Conservation (phyloP, 1,140 invertebrate species). For the Zaprionus ghesquierei region DNA sequence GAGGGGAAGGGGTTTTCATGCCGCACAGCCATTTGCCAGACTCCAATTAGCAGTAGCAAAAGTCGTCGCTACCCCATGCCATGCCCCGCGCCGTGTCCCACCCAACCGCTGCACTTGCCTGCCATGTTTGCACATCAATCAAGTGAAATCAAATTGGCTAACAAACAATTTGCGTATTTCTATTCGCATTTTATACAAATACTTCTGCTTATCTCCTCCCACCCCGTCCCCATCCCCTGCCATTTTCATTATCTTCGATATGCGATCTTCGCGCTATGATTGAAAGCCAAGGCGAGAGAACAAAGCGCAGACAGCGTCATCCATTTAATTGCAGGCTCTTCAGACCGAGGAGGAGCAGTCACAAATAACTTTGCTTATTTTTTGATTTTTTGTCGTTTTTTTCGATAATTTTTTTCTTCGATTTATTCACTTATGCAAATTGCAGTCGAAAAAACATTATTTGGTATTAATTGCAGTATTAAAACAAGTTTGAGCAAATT, state of each 20-base stretch:
- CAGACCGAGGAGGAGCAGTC: conserved; percentile 18
- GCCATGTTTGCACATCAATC: conserved; percentile 75
- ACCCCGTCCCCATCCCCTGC: not conserved
- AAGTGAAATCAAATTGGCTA: conserved; percentile 72
- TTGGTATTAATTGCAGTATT: conserved; percentile 67
- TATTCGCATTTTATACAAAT: not conserved
- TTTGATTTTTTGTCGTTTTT: conserved; percentile 24
- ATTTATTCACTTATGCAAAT: conserved; percentile 61
- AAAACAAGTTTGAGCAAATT: conserved; percentile 52
- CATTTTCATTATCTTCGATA: conserved; percentile 1
- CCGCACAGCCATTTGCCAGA: conserved; percentile 10
- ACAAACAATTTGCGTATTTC: conserved; percentile 3
- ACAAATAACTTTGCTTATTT: not conserved
- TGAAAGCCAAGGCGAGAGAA: conserved; percentile 52
- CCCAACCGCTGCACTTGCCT: not conserved
- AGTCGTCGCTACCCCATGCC: not conserved
- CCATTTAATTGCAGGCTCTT: conserved; percentile 69
- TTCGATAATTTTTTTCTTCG: not conserved
- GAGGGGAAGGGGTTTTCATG: conserved; percentile 10
- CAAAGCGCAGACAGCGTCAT: conserved; percentile 46
- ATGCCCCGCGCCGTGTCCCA: not conserved
- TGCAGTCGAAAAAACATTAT: conserved; percentile 71
- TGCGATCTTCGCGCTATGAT: conserved; percentile 43
- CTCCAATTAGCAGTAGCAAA: conserved; percentile 59
- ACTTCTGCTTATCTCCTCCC: not conserved